Evolutionary conservation across 2,888 invertebrate species (phyloP).

Genomic region (Escarpia spicata): DNA sequence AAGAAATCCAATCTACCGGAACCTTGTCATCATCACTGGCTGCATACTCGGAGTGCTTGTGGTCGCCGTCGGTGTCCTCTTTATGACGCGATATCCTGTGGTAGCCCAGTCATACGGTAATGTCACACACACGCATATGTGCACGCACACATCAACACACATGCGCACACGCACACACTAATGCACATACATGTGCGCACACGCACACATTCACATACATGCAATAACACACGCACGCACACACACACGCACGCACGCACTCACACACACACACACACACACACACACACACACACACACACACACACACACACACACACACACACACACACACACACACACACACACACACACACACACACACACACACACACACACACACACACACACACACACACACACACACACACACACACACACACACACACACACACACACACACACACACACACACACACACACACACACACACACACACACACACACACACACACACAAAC

Average conservation of each 20-base stretch:
- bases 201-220: too few species aligned
- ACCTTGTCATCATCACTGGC: too few species aligned
- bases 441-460: not conserved
- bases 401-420: not conserved
- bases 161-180: too few species aligned
- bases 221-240: too few species aligned
- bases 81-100: too few species aligned
- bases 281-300: not conserved
- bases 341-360: not conserved
- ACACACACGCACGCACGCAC: not conserved
- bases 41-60: too few species aligned
- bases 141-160: too few species aligned
- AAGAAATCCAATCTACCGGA: too few species aligned
- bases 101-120: not conserved
- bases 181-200: too few species aligned
- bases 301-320: not conserved
- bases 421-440: not conserved
- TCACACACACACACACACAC: not conserved
- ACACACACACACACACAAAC: too few species aligned
- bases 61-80: too few species aligned
- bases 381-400: not conserved
- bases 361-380: not conserved
- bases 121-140: not conserved
- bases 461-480: not conserved
- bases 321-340: not conserved